Evolutionary conservation across 2,888 invertebrate genomes (phyloP).

Genomic region (Yponomeuta sedellus): DNA sequence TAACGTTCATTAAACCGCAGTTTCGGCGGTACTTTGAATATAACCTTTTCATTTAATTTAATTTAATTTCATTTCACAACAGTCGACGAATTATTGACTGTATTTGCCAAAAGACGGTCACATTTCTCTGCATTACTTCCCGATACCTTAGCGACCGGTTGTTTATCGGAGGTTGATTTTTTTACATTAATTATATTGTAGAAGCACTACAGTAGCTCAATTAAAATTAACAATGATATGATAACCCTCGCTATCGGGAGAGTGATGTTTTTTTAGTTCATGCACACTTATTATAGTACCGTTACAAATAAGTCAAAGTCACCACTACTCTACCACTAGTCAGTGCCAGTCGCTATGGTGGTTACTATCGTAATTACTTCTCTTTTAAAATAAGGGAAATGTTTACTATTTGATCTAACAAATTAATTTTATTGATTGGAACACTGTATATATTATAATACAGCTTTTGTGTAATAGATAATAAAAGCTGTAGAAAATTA

Average conservation of each 20-base stretch:
- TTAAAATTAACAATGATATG: neutral
- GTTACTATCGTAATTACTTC: too few species aligned
- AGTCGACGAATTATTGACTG: neutral
- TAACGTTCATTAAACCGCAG: too few species aligned
- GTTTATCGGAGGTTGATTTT: neutral
- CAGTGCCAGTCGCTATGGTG: neutral
- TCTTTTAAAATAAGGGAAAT: too few species aligned
- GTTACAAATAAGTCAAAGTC: neutral
- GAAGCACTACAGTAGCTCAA: neutral
- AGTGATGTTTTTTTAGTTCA: neutral
- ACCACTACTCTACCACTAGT: neutral
- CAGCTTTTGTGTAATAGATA: too few species aligned
- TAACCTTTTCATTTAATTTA: too few species aligned
- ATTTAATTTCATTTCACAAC: too few species aligned
- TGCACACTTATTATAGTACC: neutral
- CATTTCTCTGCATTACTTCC: neutral
- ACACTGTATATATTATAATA: too few species aligned
- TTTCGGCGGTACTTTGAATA: too few species aligned
- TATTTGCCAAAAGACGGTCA: neutral
- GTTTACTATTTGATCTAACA: too few species aligned
- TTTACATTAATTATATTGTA: neutral
- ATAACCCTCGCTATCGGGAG: neutral
- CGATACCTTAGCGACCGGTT: neutral
- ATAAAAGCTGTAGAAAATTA: too few species aligned
- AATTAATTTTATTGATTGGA: too few species aligned